Conservation (phyloP, 2,888 invertebrate species). For the Spodoptera littoralis region DNA sequence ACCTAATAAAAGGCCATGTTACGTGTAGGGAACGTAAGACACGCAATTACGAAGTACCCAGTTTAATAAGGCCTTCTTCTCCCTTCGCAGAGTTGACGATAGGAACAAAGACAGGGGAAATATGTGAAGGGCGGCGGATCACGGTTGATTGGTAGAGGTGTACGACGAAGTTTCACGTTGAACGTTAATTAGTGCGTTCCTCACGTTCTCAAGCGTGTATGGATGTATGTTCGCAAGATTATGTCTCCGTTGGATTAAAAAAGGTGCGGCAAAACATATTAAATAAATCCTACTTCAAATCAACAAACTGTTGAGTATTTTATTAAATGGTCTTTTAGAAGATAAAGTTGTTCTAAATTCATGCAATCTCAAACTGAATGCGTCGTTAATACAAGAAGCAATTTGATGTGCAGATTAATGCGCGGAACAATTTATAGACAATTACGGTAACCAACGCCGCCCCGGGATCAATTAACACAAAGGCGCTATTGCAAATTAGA, state of each 20-base stretch:
- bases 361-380: constrained; percentile 41
- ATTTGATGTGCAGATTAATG: constrained; percentile 86
- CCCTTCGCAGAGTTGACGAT: constrained; percentile 65
- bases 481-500: constrained; percentile 85
- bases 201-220: constrained; percentile 81
- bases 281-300: constrained; percentile 49
- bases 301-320: constrained; percentile 39
- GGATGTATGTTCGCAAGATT: constrained; percentile 75
- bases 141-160: constrained; percentile 73
- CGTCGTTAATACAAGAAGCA: constrained; percentile 73
- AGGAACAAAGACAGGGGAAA: constrained; percentile 69
- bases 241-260: constrained; percentile 67
- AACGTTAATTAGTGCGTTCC: constrained; percentile 88
- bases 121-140: constrained; percentile 74
- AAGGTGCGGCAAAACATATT: constrained; percentile 54
- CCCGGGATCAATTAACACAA: constrained; percentile 86
- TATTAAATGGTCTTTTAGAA: constrained; percentile 29
- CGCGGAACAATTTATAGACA: constrained; percentile 86
- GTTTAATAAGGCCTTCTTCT: constrained; percentile 72
- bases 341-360: constrained; percentile 61
- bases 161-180: constrained; percentile 85
- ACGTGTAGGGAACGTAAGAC: constrained; percentile 86
- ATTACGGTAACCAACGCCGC: constrained; percentile 83
- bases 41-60: constrained; percentile 84
- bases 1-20: constrained; percentile 88